phyloP scores from a whole-genome alignment of 2,888 invertebrate species.

The Imbricaverruca yamaguchii region DNA sequence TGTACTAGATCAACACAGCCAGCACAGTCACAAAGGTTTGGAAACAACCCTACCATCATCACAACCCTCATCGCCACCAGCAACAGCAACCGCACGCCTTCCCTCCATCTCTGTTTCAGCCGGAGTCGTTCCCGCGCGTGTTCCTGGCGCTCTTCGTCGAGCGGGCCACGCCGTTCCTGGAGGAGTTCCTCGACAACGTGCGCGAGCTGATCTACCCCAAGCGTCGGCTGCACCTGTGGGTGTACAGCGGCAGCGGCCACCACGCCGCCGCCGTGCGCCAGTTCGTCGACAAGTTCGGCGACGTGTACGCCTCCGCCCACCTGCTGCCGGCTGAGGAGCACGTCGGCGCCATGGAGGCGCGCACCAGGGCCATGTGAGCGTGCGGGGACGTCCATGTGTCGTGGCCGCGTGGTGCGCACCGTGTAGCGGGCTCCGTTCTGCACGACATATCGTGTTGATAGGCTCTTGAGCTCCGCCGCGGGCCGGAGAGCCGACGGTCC shows the following conservation, averaged over 20 bases:
- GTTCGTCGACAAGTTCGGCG: not conserved
- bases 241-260: slow-evolving; percentile 41
- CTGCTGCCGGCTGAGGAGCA: slow-evolving; percentile 22
- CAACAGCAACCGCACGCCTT: no score
- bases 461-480: no score
- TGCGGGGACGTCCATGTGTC: no score
- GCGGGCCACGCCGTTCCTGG: slow-evolving; percentile 47
- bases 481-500: no score
- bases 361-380: slow-evolving; percentile 46
- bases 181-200: slow-evolving; percentile 45
- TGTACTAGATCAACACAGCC: no score
- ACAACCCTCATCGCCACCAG: no score
- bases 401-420: no score
- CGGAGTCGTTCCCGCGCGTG: slow-evolving; percentile 41
- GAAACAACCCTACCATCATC: no score
- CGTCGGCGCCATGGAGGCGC: slow-evolving; percentile 51
- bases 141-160: slow-evolving; percentile 42
- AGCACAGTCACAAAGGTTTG: no score
- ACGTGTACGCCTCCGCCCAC: not conserved
- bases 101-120: not conserved
- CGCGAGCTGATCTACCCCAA: slow-evolving; percentile 46
- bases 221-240: slow-evolving; percentile 43
- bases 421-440: no score
- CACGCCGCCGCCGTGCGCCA: slow-evolving; percentile 40
- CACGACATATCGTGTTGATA: no score